Conservation (phyloP, 2,113 vertebrate species). For the Poicephalus gulielmi region DNA sequence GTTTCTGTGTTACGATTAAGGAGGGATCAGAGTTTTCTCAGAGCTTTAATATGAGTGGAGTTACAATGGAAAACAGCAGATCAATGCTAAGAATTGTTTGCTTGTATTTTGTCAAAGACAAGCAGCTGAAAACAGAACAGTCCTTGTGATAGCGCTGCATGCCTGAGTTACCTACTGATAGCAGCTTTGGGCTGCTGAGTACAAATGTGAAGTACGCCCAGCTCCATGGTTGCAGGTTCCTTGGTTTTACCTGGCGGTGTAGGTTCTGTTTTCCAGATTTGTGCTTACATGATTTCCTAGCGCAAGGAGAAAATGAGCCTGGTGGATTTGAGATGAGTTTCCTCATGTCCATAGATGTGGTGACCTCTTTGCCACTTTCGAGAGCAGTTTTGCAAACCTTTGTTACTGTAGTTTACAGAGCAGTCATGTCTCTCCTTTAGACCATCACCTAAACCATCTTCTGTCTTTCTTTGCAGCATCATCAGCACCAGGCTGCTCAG, state of each 20-base stretch:
- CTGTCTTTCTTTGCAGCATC: slow-evolving; percentile 76
- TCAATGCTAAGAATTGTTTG: not conserved
- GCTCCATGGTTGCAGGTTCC: not conserved
- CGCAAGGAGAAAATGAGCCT: not conserved
- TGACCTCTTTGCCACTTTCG: accelerated
- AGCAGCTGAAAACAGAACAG: not conserved
- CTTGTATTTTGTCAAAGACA: not conserved
- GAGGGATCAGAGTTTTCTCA: not conserved
- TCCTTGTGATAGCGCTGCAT: not conserved
- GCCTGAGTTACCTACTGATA: not conserved
- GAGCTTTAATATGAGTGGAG: not conserved
- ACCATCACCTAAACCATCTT: not conserved
- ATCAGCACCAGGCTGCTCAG: slow-evolving; percentile 91
- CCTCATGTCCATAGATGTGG: accelerated
- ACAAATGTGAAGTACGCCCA: not conserved
- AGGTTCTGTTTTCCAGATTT: not conserved
- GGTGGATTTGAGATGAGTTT: not conserved
- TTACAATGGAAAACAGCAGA: not conserved
- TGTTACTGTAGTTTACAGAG: accelerated
- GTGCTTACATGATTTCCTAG: not conserved
- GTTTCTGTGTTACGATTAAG: accelerated
- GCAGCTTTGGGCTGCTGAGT: not conserved
- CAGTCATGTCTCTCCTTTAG: accelerated
- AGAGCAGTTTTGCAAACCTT: not conserved
- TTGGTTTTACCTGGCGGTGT: not conserved